These are phyloP conservation scores for Akabosia matsudoensis DNA, from an alignment of 1,140 invertebrate species.

Conservation along the genomic window DNA sequence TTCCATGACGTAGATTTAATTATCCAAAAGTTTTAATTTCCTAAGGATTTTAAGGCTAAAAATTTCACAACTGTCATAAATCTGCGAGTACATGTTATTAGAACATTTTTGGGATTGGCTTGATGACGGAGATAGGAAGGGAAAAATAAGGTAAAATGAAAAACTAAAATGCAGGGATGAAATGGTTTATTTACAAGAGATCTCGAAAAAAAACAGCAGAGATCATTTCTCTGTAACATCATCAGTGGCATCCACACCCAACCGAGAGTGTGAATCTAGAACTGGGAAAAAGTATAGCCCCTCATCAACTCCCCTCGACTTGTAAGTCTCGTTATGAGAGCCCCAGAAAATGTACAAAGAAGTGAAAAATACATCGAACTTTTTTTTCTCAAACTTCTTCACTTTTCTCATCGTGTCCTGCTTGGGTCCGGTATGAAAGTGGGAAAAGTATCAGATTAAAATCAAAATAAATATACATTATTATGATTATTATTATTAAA, in stretches of 20 bases:
- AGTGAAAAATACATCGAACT: not conserved
- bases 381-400: no score
- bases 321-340: no score
- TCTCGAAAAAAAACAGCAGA: not conserved
- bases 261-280: not conserved
- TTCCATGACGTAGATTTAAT: conserved; percentile 15
- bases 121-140: not conserved
- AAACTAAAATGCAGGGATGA: not conserved
- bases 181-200: not conserved
- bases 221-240: no score
- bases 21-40: conserved; percentile 24
- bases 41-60: conserved; percentile 16
- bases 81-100: conserved; percentile 8
- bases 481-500: not conserved
- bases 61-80: conserved; percentile 24
- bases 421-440: not conserved
- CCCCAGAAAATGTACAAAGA: no score
- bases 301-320: conserved; percentile 15
- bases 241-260: not conserved
- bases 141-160: not conserved
- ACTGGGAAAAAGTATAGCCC: not conserved
- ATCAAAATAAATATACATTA: conserved; percentile 20
- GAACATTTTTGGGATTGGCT: not conserved
- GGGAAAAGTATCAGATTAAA: not conserved
- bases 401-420: not conserved